Conservation (phyloP, 2,888 invertebrate species). For the Magallana nippona region DNA sequence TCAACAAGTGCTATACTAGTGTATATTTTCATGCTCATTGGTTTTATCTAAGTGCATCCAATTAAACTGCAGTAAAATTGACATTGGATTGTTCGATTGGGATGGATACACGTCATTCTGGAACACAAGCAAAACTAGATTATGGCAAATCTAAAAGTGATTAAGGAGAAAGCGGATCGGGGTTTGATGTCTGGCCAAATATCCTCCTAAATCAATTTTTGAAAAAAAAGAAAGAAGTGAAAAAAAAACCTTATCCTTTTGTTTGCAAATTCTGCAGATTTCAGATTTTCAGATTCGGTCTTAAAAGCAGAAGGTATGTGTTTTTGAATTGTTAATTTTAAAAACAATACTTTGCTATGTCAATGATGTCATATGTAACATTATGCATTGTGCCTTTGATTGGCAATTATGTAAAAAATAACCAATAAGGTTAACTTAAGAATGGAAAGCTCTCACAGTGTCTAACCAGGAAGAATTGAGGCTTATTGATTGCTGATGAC, state of each 20-base stretch:
- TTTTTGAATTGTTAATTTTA: not conserved
- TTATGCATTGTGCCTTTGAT: not conserved
- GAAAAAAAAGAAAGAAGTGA: not conserved
- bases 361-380: not conserved
- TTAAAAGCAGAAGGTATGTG: not conserved
- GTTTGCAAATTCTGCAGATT: slow-evolving; percentile 8
- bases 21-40: slow-evolving; percentile 33
- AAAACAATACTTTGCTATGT: not conserved
- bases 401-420: too few species aligned
- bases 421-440: not conserved
- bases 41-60: slow-evolving; percentile 27
- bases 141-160: slow-evolving; percentile 33
- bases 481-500: slow-evolving; percentile 15
- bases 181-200: slow-evolving; percentile 32
- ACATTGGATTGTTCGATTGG: slow-evolving; percentile 33
- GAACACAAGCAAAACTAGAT: slow-evolving; percentile 30
- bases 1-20: slow-evolving; percentile 27
- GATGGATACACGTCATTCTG: slow-evolving; percentile 27
- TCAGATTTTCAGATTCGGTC: not conserved
- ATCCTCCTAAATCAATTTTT: slow-evolving; percentile 20
- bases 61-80: slow-evolving; percentile 33
- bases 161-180: slow-evolving; percentile 21
- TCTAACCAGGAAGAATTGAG: not conserved
- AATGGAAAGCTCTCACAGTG: not conserved
- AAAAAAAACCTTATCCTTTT: not conserved